These are phyloP conservation scores for Cyprinodon diabolis DNA, from an alignment of 2,797 vertebrate genomes.

Conservation along the genomic window DNA sequence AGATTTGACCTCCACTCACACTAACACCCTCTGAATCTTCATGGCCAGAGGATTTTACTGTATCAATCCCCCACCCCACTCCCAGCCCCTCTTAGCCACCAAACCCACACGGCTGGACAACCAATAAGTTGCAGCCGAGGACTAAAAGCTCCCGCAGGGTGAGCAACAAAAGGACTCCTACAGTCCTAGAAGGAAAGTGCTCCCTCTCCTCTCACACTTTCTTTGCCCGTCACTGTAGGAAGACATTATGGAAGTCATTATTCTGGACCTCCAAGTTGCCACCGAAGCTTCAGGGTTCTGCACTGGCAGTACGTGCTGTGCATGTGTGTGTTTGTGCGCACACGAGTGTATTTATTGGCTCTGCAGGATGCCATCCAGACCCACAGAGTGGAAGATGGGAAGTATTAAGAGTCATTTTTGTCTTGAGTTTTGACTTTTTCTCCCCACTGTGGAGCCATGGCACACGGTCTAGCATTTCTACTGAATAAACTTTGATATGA, in stretches of 20 bases:
- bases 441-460: neutral
- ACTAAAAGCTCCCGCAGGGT: constrained; percentile 69
- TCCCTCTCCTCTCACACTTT: constrained; percentile 51
- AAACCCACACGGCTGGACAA: constrained; percentile 59
- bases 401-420: constrained; percentile 59
- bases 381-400: constrained; percentile 46
- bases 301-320: constrained; percentile 26
- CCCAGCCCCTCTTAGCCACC: constrained; percentile 48
- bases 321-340: constrained; percentile 17
- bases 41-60: constrained; percentile 53
- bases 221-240: constrained; percentile 82
- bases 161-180: constrained; percentile 68
- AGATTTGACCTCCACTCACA: constrained; percentile 58
- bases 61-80: constrained; percentile 51
- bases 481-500: constrained; percentile 9
- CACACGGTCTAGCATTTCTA: constrained; percentile 36
- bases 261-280: constrained; percentile 58
- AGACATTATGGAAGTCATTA: constrained; percentile 71
- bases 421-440: constrained; percentile 21
- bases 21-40: constrained; percentile 35
- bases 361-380: constrained; percentile 42
- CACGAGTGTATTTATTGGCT: constrained; percentile 13
- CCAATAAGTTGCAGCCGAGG: constrained; percentile 65
- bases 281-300: constrained; percentile 42
- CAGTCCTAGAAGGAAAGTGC: constrained; percentile 63